Base-by-base conservation (phyloP, 1,140 invertebrate genomes). In the Drosophila serrata region DNA sequence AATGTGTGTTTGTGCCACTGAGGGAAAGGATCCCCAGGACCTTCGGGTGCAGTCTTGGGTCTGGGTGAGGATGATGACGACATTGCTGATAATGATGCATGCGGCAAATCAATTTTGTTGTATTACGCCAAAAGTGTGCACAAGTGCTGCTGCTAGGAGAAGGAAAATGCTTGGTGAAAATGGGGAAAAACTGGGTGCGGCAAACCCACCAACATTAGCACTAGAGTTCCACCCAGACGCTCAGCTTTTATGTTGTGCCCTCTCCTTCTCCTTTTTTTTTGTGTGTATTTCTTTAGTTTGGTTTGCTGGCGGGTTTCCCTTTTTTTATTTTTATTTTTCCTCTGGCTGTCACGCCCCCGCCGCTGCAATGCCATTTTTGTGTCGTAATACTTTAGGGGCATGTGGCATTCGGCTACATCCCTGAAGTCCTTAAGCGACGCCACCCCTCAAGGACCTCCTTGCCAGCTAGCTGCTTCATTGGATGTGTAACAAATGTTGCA, bases 41-140 rank as follows among this genome's bases (percentile, higher is more conserved):
- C 43, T 59, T 49, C 79, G 43, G 73, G 39, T 48, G 46, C 75
- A 58, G 51, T 55, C 31, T 15, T 22, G 29, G 29, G 55, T 63
- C 55, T 73, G n/a, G 48, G 45, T 56, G 27, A n/a, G n/a, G 24
- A 37, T 45, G 65, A 57, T 53, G 48, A 48, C 17, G 51, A 45
- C 60, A 53, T 55, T 82, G 84, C 73, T 90, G 84, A 88, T 88
- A 88, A 88, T 88, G 84, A 88, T 88, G 84, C 84, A 90, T 88
- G 84, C 79, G 73, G 79, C 84, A 88, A 88, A 88, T 88, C 84
- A 88, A 88, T 88, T 88, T 88, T 84, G 73, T 84, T 88, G 81
- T 88, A 88, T 88, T 88, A 88, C 84, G 85, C 85, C 84, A 81
- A 88, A 90, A 88, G 81, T 88, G 85, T 85, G 80, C 81, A 60